Conservation (phyloP, 2,888 invertebrate species). For the Chydorus sphaericus region DNA sequence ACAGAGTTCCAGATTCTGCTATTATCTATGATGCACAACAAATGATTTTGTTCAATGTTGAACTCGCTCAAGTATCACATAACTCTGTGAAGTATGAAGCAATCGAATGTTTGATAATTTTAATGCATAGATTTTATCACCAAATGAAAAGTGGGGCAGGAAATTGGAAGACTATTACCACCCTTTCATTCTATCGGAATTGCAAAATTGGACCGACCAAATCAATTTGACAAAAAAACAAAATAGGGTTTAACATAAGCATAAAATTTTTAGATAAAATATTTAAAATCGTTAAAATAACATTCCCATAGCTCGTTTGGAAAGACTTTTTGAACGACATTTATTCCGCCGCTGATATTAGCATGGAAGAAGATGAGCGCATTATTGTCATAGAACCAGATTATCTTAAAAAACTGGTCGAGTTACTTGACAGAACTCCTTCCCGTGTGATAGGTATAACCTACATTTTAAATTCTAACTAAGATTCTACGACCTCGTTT, state of each 20-base stretch:
- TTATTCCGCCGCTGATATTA: neutral
- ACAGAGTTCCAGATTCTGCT: neutral
- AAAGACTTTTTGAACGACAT: neutral
- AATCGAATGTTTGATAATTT: no score
- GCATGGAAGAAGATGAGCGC: neutral
- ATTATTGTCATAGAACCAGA: neutral
- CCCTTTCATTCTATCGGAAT: slow-evolving; percentile 23
- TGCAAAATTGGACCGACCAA: slow-evolving; percentile 24
- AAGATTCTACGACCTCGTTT: no score
- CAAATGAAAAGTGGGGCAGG: slow-evolving; percentile 20
- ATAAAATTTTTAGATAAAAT: neutral
- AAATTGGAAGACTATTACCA: slow-evolving; percentile 26
- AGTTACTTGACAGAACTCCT: slow-evolving; percentile 41
- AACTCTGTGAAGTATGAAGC: no score
- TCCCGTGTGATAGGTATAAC: slow-evolving; percentile 41
- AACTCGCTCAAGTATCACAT: slow-evolving; percentile 40
- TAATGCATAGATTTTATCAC: no score
- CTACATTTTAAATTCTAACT: no score
- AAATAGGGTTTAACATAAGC: neutral
- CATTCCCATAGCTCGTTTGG: neutral
- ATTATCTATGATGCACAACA: slow-evolving; percentile 35
- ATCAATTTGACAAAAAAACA: neutral
- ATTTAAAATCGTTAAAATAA: neutral
- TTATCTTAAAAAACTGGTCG: slow-evolving; percentile 37
- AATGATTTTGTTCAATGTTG: slow-evolving; percentile 63